Evolutionary conservation across 2,113 vertebrate species (phyloP), one percentile per base, ranked within the genome.

Genomic region (Mormoops blainvillei): DNA sequence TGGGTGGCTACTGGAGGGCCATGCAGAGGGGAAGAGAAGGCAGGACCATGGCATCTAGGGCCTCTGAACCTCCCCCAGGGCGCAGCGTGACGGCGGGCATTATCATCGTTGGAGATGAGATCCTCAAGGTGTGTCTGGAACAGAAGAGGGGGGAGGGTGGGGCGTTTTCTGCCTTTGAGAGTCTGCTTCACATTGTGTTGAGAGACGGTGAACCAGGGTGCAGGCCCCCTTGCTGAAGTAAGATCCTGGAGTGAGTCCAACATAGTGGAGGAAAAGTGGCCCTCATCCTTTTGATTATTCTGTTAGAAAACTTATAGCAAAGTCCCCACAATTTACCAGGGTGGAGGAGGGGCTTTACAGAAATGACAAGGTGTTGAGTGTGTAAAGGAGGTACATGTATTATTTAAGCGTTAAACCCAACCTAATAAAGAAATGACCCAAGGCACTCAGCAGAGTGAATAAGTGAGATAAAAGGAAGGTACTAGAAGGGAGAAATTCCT

Each of bases 41-140:
- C 50, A 97, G 97, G 86, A 89, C 96, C 87, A 99, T 99, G 99
- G 98, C 99, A 8, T 97, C 97, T n/a, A 97, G 86, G 90, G 96
- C 87, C 77, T 94, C 93, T 87, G 91, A 95, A 58, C 86, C 86
- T 82, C 73, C 95, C 67, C 97, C 96, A 1, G 95, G 96, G 9
- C 95, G 96, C 88, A 61, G 77, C 4, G 97, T 98, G 96, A 99
- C 99, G 4, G 99, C 99, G 1, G 99, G 99, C 48, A 99, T 99
- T 97, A 98, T 99, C 97, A 98, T 99, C 92, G 99, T 99, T 33
- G 99, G 99, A 77, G 99, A 99, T 95, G 99, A 99, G 98, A 99
- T 99, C 94, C 99, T 99, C 61, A 99, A 99, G 99, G 99, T 99
- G 97, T 71, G 96, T 61, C 33, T 84, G 82, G 86, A 89, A 73